Evolutionary conservation across 2,113 vertebrate species (phyloP).

Genomic region (Boulengeromyrus knoepffleri): DNA sequence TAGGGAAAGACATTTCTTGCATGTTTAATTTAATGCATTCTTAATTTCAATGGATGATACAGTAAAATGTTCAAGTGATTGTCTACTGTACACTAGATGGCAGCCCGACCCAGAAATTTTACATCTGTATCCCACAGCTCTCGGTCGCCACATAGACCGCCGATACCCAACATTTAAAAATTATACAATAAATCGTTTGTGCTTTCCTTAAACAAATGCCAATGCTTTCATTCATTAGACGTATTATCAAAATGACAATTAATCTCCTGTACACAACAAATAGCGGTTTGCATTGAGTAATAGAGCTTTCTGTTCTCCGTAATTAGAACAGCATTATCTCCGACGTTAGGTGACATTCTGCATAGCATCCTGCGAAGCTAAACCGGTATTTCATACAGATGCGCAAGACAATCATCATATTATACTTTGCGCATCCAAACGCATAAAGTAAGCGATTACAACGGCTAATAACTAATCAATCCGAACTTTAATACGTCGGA

Average conservation of each 20-base stretch:
- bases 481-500: constrained; percentile 52
- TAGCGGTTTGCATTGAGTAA: not conserved
- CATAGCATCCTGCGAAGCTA: not conserved
- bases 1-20: not conserved
- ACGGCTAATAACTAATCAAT: constrained; percentile 29
- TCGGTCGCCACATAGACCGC: constrained; percentile 26
- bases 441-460: not conserved
- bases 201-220: not conserved
- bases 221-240: not conserved
- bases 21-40: not conserved
- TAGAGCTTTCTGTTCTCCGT: not conserved
- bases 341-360: not conserved
- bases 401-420: not conserved
- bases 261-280: not conserved
- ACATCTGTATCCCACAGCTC: constrained; percentile 25
- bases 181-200: not conserved
- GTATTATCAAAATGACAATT: too few species aligned
- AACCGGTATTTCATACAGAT: not conserved
- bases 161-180: not conserved
- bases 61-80: constrained; percentile 13
- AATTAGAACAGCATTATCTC: not conserved
- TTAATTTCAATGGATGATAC: constrained; percentile 20
- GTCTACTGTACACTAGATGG: constrained; percentile 70
- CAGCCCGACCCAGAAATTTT: constrained; percentile 64
- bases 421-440: not conserved